A percentile compares a stretch with the other conserved stretches of the same genome.
phyloP scores from a whole-genome alignment of 1,140 invertebrate species.

The Pogonus chalceus region DNA sequence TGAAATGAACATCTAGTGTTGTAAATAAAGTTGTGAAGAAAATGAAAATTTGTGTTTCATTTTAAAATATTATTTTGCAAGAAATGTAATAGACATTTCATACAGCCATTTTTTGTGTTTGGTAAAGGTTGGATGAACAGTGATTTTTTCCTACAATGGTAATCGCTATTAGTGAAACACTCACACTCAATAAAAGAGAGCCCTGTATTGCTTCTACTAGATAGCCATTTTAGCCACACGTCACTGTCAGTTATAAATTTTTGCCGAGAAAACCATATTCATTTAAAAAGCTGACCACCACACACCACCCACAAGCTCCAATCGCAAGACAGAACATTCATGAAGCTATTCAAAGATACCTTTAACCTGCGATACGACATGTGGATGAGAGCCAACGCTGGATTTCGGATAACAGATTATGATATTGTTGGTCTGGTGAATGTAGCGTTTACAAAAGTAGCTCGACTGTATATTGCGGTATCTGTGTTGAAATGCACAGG shows the following conservation, averaged over 20 bases:
- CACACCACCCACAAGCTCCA: slow-evolving; percentile 26
- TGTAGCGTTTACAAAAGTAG: slow-evolving; percentile 27
- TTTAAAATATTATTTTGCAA: too few relatives aligned
- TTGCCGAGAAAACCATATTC: slow-evolving; percentile 28
- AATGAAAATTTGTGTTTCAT: too few relatives aligned
- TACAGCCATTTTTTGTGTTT: too few relatives aligned
- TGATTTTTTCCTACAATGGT: slow-evolving; percentile 22
- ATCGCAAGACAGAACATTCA: slow-evolving; percentile 29
- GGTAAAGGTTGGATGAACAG: slow-evolving; percentile 29
- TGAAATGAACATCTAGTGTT: too few relatives aligned
- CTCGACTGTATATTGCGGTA: slow-evolving; percentile 26
- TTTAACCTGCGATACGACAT: slow-evolving; percentile 25
- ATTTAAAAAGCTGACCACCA: slow-evolving; percentile 31
- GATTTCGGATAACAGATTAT: too few relatives aligned
- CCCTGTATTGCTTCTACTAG: slow-evolving; percentile 18
- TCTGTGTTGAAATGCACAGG: slow-evolving; percentile 29
- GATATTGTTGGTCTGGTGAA: slow-evolving; percentile 29
- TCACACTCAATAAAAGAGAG: slow-evolving; percentile 14
- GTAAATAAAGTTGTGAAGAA: too few relatives aligned
- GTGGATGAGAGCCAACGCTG: slow-evolving; percentile 30
- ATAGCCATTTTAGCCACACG: slow-evolving; percentile 29
- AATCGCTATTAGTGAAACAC: slow-evolving; percentile 24
- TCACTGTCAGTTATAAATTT: slow-evolving; percentile 27
- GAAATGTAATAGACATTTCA: too few relatives aligned
- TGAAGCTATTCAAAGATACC: slow-evolving; percentile 32